Evolutionary conservation across 2,113 vertebrate species (phyloP), one percentile per base, ranked within the genome.

Genomic region (Scophthalmus maximus): DNA sequence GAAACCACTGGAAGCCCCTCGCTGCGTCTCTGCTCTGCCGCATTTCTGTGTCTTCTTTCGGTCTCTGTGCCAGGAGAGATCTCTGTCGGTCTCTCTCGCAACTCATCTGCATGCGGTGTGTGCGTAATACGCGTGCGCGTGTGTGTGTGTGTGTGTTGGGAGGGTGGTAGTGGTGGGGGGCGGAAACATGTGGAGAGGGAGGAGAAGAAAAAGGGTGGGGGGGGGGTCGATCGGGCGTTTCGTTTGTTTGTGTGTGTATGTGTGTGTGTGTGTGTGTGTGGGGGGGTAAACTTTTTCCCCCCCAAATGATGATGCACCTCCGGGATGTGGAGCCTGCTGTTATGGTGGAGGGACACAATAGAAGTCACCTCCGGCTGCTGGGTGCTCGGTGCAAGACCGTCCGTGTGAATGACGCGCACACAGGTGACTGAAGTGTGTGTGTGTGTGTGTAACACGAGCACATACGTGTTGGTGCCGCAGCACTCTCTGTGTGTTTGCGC

Each of bases 91-190:
- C n/a, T n/a, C n/a, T 61, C 68, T 55, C 59, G 15, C 40, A 66
- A 44, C 77, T 83, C 78, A 84, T 88, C 79, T 81, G 78, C 76
- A 82, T 83, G 64, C 64, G 8, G 36, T 44, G 82, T 51, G 55
- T n/a, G n/a, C n/a, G n/a, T n/a, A n/a, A n/a, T n/a, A n/a, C 26
- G 62, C 20, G 55, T 36, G 59, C 9, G 36, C 5, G 36, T 22
- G 27, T 1, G 47, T 15, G 34, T 15, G 26, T 34, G 70, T 26
- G 36, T 15, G 49, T 23, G 42, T 26, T 40, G 10, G 56, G 6
- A 8, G 56, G 56, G 20, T 8, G 30, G n/a, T 7, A 11, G 29
- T 25, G 9, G 25, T 25, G 47, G 52, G 61, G 20, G 18, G 57
- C 2, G 34, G 69, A 62, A 77, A 83, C 77, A 85, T 79, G 85